Conservation (phyloP, 2,113 vertebrate species). For the Forbesichthys agassizii region DNA sequence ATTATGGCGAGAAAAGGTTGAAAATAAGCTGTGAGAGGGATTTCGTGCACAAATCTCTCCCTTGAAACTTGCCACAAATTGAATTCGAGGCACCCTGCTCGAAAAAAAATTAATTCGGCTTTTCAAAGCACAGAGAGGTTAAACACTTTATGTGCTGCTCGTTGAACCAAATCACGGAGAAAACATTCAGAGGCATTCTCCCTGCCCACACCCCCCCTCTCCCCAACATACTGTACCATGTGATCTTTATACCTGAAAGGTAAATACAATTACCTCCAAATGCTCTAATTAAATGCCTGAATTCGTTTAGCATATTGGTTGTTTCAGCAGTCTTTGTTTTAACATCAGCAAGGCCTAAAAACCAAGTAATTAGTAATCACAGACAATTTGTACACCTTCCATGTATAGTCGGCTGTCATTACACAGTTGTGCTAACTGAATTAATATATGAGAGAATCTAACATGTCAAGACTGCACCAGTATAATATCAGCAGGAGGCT, state of each 20-base stretch:
- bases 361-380: constrained; percentile 26
- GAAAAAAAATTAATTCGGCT: constrained; percentile 78
- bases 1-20: constrained; percentile 66
- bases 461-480: not conserved
- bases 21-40: constrained; percentile 72
- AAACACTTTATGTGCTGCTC: constrained; percentile 79
- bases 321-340: constrained; percentile 24
- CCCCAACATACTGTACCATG: constrained; percentile 23
- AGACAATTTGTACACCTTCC: constrained; percentile 7
- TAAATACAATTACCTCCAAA: constrained; percentile 64
- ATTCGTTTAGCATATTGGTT: constrained; percentile 25
- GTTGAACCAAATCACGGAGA: constrained; percentile 77
- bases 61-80: constrained; percentile 75
- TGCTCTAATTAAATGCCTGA: constrained; percentile 50
- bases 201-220: constrained; percentile 34
- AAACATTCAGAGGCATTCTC: constrained; percentile 77
- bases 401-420: not conserved
- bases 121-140: constrained; percentile 78
- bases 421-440: not conserved
- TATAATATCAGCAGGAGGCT: not conserved
- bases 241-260: constrained; percentile 55
- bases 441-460: not conserved
- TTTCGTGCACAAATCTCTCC: constrained; percentile 75
- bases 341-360: constrained; percentile 6
- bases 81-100: constrained; percentile 68